These are phyloP conservation scores for Ahaetulla prasina DNA, from an alignment of 2,113 vertebrate genomes.

Conservation along the genomic window DNA sequence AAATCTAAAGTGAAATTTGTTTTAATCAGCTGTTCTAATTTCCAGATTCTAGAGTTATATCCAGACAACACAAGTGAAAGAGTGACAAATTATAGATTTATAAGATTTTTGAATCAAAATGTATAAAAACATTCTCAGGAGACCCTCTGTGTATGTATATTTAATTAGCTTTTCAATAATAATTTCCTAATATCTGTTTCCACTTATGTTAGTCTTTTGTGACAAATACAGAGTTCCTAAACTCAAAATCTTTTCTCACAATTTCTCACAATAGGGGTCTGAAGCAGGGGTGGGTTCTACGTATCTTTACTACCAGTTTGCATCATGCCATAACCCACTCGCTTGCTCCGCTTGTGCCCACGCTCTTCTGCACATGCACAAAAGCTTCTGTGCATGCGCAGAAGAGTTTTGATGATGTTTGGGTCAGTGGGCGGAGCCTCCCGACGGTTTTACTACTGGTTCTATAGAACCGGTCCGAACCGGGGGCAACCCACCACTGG, in stretches of 20 bases:
- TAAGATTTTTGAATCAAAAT: not conserved
- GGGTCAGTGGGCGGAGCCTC: too few species aligned
- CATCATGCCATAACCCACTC: too few species aligned
- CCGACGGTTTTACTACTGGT: too few species aligned
- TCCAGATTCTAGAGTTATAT: not conserved
- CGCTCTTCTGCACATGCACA: too few species aligned
- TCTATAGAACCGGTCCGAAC: too few species aligned
- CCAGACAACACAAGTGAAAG: not conserved
- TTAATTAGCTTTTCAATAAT: not conserved
- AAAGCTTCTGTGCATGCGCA: too few species aligned
- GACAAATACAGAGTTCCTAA: not conserved
- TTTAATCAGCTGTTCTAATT: not conserved
- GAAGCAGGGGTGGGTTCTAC: too few species aligned
- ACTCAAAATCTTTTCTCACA: not conserved
- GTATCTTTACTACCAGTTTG: too few species aligned
- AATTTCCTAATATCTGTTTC: not conserved
- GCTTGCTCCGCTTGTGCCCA: too few species aligned
- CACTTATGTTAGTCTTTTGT: not conserved
- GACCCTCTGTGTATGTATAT: not conserved
- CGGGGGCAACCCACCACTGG: too few species aligned
- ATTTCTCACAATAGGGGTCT: not conserved
- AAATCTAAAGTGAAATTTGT: not conserved
- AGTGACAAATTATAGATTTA: not conserved
- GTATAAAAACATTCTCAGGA: not conserved
- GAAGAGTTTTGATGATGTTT: too few species aligned